Percentiles rank a stretch among this genome's conserved stretches.
phyloP scores from a whole-genome alignment of 1,140 invertebrate genomes.

The Penaeus chinensis region DNA sequence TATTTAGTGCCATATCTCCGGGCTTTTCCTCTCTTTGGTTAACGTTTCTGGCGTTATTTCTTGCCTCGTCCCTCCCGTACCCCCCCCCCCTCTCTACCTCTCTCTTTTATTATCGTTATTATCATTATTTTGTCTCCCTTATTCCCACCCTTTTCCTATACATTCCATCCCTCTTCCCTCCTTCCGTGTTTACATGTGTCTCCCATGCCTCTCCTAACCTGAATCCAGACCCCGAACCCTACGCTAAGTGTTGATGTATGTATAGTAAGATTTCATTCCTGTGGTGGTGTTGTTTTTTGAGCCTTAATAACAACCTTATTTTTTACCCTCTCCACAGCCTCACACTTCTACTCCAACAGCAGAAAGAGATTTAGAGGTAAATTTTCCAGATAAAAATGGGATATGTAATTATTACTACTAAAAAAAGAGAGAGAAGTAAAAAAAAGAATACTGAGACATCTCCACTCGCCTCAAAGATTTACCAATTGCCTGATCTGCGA shows the following conservation, averaged over 20 bases:
- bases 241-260: constrained; percentile 23
- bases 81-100: not conserved
- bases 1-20: too few relatives aligned
- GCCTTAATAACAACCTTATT: constrained; percentile 48
- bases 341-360: constrained; percentile 53
- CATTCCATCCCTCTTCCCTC: not conserved
- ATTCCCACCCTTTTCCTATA: not conserved
- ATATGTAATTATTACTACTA: constrained; percentile 25
- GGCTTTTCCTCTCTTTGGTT: not conserved
- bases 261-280: constrained; percentile 47
- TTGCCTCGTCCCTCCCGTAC: not conserved
- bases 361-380: constrained; percentile 60
- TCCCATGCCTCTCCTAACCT: not conserved
- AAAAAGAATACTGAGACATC: too few relatives aligned
- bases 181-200: not conserved
- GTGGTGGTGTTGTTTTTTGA: constrained; percentile 41
- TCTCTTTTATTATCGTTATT: not conserved
- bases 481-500: too few relatives aligned
- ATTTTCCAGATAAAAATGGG: constrained; percentile 43
- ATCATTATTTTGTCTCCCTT: not conserved
- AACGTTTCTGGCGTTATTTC: not conserved
- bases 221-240: not conserved
- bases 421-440: not conserved
- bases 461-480: too few relatives aligned
- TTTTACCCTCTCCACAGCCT: constrained; percentile 60